These are phyloP conservation scores for Otus scops DNA, from an alignment of 2,797 vertebrate species.

Conservation along the genomic window DNA sequence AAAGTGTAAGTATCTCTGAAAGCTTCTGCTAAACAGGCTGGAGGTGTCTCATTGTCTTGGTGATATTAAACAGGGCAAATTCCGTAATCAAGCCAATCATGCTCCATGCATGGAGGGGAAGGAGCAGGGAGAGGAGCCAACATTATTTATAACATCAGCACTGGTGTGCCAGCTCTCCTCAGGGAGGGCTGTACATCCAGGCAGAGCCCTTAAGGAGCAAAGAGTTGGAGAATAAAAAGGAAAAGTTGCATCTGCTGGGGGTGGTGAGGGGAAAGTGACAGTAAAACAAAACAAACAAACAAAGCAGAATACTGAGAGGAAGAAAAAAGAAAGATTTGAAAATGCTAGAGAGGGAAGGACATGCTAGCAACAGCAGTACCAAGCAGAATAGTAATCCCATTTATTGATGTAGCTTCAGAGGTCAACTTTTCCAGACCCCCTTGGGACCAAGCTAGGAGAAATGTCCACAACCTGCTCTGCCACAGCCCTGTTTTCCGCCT, in stretches of 20 bases:
- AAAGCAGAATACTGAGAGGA: not conserved
- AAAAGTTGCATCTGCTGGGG: slow-evolving; percentile 10
- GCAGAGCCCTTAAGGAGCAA: slow-evolving; percentile 9
- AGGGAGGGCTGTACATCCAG: slow-evolving; percentile 39
- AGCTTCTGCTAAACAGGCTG: slow-evolving; percentile 15
- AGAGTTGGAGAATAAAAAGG: not conserved
- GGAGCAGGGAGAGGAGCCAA: slow-evolving; percentile 41
- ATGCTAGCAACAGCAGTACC: not conserved
- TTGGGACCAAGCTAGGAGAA: not conserved
- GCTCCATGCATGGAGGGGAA: not conserved
- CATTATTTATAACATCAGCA: slow-evolving; percentile 51
- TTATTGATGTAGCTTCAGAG: not conserved
- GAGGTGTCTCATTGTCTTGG: slow-evolving; percentile 9
- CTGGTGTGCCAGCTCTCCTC: slow-evolving; percentile 50
- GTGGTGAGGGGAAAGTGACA: not conserved
- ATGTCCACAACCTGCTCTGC: not conserved
- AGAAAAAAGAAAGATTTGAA: not conserved
- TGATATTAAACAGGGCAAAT: slow-evolving; percentile 19
- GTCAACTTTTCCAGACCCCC: not conserved
- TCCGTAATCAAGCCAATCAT: not conserved
- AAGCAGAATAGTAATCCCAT: not conserved
- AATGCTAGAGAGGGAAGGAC: not conserved
- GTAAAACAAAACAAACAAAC: not conserved
- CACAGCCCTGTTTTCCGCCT: not conserved
- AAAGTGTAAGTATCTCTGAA: slow-evolving; percentile 4